phyloP scores from a whole-genome alignment of 2,888 invertebrate species.

The Eristalis arbustorum region DNA sequence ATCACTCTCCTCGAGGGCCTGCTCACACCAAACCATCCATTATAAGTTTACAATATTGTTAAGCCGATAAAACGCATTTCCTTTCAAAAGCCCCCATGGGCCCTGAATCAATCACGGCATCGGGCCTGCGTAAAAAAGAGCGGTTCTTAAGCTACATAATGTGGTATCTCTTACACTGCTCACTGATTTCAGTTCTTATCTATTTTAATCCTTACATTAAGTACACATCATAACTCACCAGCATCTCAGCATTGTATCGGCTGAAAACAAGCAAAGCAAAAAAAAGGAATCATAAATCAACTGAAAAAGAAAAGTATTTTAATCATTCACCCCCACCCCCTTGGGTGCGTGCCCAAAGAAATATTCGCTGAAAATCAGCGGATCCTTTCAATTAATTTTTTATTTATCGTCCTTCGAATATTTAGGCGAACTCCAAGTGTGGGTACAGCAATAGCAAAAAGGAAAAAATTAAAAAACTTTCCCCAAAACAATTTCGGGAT shows the following conservation, averaged over 20 bases:
- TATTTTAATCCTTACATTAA: constrained; percentile 10
- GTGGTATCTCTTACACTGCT: constrained; percentile 23
- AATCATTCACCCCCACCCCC: constrained; percentile 17
- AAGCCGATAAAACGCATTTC: neutral
- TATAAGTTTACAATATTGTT: neutral
- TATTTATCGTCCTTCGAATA: constrained; percentile 15
- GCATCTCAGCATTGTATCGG: neutral
- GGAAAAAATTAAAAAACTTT: constrained; percentile 39
- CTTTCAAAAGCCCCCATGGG: neutral
- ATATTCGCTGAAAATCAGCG: neutral
- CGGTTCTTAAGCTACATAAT: neutral
- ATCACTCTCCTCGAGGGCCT: neutral
- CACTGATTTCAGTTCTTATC: constrained; percentile 19
- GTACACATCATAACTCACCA: constrained; percentile 11
- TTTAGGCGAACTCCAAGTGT: neutral
- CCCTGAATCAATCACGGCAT: neutral
- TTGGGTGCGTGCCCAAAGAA: neutral
- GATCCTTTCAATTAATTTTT: constrained; percentile 45
- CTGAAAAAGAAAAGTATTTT: constrained; percentile 38
- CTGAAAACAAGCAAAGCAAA: constrained; percentile 5
- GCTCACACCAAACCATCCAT: neutral
- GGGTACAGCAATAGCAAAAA: neutral
- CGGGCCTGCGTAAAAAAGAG: neutral
- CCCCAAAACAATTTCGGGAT: constrained; percentile 46
- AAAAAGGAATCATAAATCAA: constrained; percentile 50